A percentile compares a stretch with the other conserved stretches of the same genome.
These are phyloP conservation scores for Dicroscelio sp. DNA, from an alignment of 2,888 invertebrate genomes.

Conservation along the genomic window DNA sequence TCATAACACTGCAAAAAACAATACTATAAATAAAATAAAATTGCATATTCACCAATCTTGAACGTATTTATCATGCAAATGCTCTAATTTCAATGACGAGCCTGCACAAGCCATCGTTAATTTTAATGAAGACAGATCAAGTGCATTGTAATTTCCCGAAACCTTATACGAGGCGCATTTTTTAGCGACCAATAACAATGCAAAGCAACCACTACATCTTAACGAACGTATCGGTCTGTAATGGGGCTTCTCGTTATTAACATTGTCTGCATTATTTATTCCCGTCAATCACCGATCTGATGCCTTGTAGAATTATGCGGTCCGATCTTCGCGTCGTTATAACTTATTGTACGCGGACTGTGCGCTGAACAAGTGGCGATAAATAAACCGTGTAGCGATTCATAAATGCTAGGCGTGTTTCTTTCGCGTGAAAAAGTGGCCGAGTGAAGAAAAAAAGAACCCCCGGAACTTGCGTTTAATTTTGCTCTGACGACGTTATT, in stretches of 20 bases:
- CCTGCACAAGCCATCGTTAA: neutral
- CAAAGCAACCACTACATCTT: neutral
- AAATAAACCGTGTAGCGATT: conserved; percentile 45
- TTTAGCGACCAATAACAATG: conserved; percentile 21
- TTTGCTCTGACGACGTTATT: too few species aligned
- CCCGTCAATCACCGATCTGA: conserved; percentile 54
- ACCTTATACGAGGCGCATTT: conserved; percentile 29
- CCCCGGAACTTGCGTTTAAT: too few species aligned
- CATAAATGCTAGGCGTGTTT: conserved; percentile 63
- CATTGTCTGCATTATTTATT: conserved; percentile 61
- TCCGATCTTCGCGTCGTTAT: conserved; percentile 35
- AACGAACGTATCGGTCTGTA: conserved; percentile 12
- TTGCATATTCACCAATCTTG: neutral
- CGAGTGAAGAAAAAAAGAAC: conserved; percentile 11
- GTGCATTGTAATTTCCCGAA: conserved; percentile 40
- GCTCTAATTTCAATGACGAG: neutral
- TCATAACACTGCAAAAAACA: too few species aligned
- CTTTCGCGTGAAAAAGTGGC: conserved; percentile 39
- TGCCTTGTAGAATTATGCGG: conserved; percentile 47
- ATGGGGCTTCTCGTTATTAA: conserved; percentile 40
- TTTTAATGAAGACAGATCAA: conserved; percentile 38
- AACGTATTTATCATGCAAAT: neutral
- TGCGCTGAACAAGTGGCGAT: conserved; percentile 41
- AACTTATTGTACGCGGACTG: conserved; percentile 51
- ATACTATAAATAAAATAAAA: too few species aligned